These are phyloP conservation scores for Xiphydria camelus DNA, from an alignment of 2,888 invertebrate species.

Conservation along the genomic window DNA sequence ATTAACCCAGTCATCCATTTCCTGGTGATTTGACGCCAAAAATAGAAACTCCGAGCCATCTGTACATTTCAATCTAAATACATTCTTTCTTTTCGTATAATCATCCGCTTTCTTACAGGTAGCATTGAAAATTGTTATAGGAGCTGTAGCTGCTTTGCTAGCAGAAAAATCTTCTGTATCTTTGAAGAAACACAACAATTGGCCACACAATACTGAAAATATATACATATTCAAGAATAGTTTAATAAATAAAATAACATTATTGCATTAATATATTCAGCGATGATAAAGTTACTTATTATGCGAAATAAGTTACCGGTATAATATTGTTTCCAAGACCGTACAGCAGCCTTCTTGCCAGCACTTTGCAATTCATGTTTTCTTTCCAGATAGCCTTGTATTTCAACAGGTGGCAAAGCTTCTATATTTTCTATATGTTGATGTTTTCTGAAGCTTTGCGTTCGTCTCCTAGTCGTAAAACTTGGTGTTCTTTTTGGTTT, in stretches of 20 bases:
- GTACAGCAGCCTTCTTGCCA: conserved; percentile 90
- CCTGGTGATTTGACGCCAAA: conserved; percentile 71
- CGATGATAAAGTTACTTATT: neutral
- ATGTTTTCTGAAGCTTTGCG: conserved; percentile 82
- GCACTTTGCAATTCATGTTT: conserved; percentile 94
- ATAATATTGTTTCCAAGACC: conserved; percentile 95
- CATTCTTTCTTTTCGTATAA: conserved; percentile 93
- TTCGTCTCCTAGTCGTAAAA: conserved; percentile 88
- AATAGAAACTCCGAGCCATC: conserved; percentile 95
- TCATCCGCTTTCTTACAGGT: conserved; percentile 85
- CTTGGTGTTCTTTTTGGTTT: conserved; percentile 90
- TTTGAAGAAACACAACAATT: conserved; percentile 96
- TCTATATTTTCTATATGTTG: conserved; percentile 63
- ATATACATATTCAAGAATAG: neutral
- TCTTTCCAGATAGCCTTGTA: conserved; percentile 87
- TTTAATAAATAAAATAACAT: conserved; percentile 2
- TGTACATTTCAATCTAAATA: conserved; percentile 82
- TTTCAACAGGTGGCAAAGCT: conserved; percentile 86
- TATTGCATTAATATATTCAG: too few species aligned
- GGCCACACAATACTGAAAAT: conserved; percentile 83
- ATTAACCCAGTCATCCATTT: conserved; percentile 87
- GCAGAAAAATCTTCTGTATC: conserved; percentile 88
- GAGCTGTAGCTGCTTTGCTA: conserved; percentile 86
- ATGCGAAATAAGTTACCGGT: conserved; percentile 59
- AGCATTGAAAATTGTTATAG: conserved; percentile 73